A percentile compares a stretch with the other conserved stretches of the same genome.
Evolutionary conservation across 2,797 vertebrate genomes (phyloP).

Genomic region (Paedocypris micromegethes): DNA sequence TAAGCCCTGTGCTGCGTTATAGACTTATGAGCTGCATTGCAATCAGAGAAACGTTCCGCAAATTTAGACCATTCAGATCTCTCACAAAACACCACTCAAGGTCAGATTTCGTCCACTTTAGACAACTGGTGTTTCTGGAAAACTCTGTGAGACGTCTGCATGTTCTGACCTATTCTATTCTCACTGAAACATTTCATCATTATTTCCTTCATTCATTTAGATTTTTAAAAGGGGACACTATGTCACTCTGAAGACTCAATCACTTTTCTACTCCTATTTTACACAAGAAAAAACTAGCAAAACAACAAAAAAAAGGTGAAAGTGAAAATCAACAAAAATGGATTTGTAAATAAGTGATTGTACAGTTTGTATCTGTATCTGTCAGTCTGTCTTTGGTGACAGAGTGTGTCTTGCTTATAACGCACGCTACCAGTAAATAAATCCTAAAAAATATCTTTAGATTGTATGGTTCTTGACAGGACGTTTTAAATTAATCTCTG

Average conservation of each 20-base stretch:
- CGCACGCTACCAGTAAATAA: constrained; percentile 86
- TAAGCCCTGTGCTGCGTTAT: constrained; percentile 19
- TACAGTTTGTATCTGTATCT: constrained; percentile 95
- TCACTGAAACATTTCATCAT: constrained; percentile 33
- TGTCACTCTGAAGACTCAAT: constrained; percentile 76
- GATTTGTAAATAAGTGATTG: constrained; percentile 90
- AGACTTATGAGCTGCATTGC: constrained; percentile 13
- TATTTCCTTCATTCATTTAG: constrained; percentile 67
- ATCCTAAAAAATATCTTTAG: constrained; percentile 68
- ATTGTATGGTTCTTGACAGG: constrained; percentile 84
- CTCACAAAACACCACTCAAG: constrained; percentile 25
- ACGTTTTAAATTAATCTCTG: constrained; percentile 95
- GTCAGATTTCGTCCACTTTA: constrained; percentile 24
- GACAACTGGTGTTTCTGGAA: constrained; percentile 55
- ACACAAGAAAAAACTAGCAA: constrained; percentile 41
- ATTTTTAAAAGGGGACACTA: constrained; percentile 72
- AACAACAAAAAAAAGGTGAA: constrained; percentile 62
- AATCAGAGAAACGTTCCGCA: constrained; percentile 17
- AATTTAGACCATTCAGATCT: constrained; percentile 25
- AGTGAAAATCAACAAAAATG: constrained; percentile 70
- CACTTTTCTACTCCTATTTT: constrained; percentile 83
- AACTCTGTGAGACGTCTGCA: constrained; percentile 59
- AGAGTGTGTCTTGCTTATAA: constrained; percentile 92
- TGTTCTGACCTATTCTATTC: constrained; percentile 51
- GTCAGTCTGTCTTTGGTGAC: constrained; percentile 87